These are phyloP conservation scores for Drosophila sturtevanti DNA, from an alignment of 1,140 invertebrate species.

Conservation along the genomic window DNA sequence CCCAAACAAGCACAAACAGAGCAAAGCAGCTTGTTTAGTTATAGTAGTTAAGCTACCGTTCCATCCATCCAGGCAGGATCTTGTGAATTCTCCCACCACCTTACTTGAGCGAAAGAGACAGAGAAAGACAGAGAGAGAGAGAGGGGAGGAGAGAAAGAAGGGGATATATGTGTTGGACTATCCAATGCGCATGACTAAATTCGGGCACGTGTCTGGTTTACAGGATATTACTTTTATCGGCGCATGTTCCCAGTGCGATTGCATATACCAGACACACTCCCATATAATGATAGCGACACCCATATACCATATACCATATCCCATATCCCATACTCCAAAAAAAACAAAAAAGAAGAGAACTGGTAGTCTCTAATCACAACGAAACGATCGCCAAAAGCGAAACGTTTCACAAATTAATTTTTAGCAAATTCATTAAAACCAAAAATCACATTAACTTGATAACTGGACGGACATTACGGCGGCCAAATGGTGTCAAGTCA, in stretches of 20 bases:
- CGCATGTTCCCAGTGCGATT: constrained; percentile 51
- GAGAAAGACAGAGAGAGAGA: not conserved
- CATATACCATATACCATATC: not conserved
- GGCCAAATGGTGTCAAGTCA: constrained; percentile 65
- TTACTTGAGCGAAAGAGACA: too few species aligned
- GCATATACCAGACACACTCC: constrained; percentile 45
- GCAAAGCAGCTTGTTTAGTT: constrained; percentile 14
- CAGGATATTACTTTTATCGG: constrained; percentile 79
- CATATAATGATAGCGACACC: constrained; percentile 38
- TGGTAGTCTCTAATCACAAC: constrained; percentile 39
- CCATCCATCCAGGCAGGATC: not conserved
- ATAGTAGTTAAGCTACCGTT: constrained; percentile 5
- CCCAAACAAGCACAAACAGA: constrained; percentile 23
- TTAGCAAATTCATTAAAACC: constrained; percentile 73
- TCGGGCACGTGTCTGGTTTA: constrained; percentile 59
- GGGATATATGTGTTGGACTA: not conserved
- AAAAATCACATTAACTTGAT: constrained; percentile 68
- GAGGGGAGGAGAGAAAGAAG: not conserved
- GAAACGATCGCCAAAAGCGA: constrained; percentile 36
- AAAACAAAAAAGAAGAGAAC: too few species aligned
- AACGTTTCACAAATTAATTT: constrained; percentile 63
- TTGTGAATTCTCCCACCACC: not conserved
- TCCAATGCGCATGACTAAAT: constrained; percentile 16
- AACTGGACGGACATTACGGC: constrained; percentile 39
- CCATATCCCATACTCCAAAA: constrained; percentile 23